phyloP scores from a whole-genome alignment of 2,888 invertebrate genomes.

The Drosophila picticornis region DNA sequence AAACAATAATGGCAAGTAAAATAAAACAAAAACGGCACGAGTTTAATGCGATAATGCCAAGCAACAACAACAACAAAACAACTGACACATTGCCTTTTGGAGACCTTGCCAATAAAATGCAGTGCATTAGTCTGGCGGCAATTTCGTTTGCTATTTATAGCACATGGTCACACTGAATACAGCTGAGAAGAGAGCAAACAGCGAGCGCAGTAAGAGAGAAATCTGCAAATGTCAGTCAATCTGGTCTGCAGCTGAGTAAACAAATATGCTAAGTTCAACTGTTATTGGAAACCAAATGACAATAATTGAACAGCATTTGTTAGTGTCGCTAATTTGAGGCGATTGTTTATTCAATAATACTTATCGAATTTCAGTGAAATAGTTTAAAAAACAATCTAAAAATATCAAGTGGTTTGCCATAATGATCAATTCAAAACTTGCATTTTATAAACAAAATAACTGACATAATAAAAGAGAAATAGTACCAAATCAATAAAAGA shows the following conservation, averaged over 20 bases:
- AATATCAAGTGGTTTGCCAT: neutral
- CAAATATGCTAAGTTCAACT: neutral
- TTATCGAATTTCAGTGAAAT: neutral
- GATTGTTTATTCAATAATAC: neutral
- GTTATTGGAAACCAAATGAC: neutral
- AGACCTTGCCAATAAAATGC: conserved; percentile 45
- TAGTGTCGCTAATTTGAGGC: neutral
- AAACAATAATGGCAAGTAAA: conserved; percentile 11
- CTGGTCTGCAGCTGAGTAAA: neutral
- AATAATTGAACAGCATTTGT: neutral
- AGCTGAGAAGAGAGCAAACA: neutral
- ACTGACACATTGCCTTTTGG: conserved; percentile 8
- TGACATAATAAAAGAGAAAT: neutral
- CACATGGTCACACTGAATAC: conserved; percentile 45
- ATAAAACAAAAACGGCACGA: conserved; percentile 45
- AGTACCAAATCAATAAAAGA: neutral
- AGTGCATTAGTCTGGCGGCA: conserved; percentile 47
- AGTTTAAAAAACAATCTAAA: neutral
- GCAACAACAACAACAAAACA: conserved; percentile 15
- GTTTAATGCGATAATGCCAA: conserved; percentile 41
- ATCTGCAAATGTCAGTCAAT: neutral
- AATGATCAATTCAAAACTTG: no score
- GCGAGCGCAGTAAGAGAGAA: neutral
- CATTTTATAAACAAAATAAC: no score
- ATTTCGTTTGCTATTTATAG: conserved; percentile 56